Conservation (phyloP, 2,888 invertebrate species). For the Rhorus exstirpatorius region DNA sequence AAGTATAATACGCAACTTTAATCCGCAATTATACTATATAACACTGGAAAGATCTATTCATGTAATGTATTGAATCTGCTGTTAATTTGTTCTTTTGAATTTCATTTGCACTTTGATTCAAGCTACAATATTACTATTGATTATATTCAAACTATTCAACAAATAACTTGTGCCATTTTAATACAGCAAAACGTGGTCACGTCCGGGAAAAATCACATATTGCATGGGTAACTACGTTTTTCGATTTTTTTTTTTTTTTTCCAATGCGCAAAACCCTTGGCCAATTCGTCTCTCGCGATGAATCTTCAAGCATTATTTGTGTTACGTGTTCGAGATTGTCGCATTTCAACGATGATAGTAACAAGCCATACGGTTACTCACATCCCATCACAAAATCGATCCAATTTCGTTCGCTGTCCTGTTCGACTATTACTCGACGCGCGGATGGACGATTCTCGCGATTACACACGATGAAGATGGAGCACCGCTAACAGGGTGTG, state of each 20-base stretch:
- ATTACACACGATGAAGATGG: conserved; percentile 54
- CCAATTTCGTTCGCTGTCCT: conserved; percentile 46
- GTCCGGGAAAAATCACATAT: neutral
- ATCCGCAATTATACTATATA: too few species aligned
- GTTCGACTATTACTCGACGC: conserved; percentile 16
- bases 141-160: neutral
- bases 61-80: too few species aligned
- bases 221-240: neutral
- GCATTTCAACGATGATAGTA: conserved; percentile 4
- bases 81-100: too few species aligned
- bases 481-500: conserved; percentile 69
- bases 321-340: conserved; percentile 16
- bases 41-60: too few species aligned
- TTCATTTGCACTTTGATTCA: too few species aligned
- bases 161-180: neutral
- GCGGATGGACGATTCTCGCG: conserved; percentile 55
- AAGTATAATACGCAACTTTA: too few species aligned
- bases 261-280: neutral
- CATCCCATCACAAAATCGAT: conserved; percentile 50
- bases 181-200: neutral
- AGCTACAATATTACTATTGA: too few species aligned
- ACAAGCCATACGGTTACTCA: conserved; percentile 15
- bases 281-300: neutral
- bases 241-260: neutral
- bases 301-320: conserved; percentile 5